Evolutionary conservation across 2,888 invertebrate species (phyloP), one percentile per base, ranked within the genome.

Genomic region (Phlogophora meticulosa): DNA sequence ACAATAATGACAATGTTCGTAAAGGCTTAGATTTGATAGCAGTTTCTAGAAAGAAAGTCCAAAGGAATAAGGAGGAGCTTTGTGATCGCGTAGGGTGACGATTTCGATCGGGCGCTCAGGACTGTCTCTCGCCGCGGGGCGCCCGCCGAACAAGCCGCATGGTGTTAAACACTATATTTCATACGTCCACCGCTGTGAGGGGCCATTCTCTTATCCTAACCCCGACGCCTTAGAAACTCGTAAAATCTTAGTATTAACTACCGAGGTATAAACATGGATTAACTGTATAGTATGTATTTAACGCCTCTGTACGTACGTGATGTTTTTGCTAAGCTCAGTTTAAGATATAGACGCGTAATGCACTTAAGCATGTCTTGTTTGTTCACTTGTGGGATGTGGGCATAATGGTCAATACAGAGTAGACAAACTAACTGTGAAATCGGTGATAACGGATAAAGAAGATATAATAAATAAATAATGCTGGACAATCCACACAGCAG

Each of bases 141-240:
- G 88, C 72, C 90, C 70, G 66, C 43, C 77, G 84, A 82, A 94
- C 94, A 94, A 87, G 94, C 90, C 85, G 85, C 84, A 87, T 89
- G 92, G 94, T 93, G 94, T 94, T 93, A 95, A 94, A 92, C 91
- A 91, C 92, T 85, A 94, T 95, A 94, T 92, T 92, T 95, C 94
- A 94, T 92, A 85, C 83, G 84, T 85, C 78, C 81, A 87, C 90
- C 91, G 88, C 93, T 85, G 92, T 84, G 88, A 85, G 85, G 90
- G 90, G 86, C 87, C 90, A 88, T 88, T 91, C 91, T 89, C 88
- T 91, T 88, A 88, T 86, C 78, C 84, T 82, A 84, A 85, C 84
- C 81, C 88, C 81, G 85, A 88, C 87, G 86, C 88, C 87, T 90
- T 83, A 84, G 85, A 85, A 87, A 85, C 88, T 89, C 91, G 85